Percentiles rank a stretch among this genome's conserved stretches.
phyloP scores from a whole-genome alignment of 2,797 vertebrate species.

The Diceros bicornis region DNA sequence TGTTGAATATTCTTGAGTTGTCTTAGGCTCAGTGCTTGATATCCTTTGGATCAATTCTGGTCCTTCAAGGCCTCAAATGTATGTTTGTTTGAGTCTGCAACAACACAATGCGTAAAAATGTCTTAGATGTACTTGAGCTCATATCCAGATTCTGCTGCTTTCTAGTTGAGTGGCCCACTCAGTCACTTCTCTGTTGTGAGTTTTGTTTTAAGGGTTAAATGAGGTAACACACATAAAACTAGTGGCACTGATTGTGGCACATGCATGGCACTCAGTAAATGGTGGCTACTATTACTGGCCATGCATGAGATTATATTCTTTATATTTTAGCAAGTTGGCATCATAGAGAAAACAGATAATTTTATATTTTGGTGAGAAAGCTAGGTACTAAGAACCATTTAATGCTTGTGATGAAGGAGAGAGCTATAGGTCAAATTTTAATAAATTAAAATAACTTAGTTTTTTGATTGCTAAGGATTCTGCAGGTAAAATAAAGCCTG shows the following conservation, averaged over 20 bases:
- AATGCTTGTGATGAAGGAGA: background rate
- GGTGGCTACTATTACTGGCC: background rate
- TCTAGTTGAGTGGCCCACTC: background rate
- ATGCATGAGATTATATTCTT: background rate
- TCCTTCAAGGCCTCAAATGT: background rate
- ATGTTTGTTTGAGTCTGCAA: background rate
- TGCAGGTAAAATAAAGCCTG: background rate
- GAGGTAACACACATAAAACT: background rate
- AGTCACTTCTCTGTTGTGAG: background rate
- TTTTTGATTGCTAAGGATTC: constrained; percentile 2
- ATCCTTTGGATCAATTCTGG: background rate
- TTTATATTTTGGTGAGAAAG: constrained; percentile 35
- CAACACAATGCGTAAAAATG: background rate
- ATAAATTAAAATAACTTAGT: constrained; percentile 26
- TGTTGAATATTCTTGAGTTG: background rate
- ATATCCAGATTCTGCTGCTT: background rate
- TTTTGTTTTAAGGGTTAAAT: constrained; percentile 32
- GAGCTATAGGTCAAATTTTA: constrained; percentile 1
- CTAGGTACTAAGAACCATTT: background rate
- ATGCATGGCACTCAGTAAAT: background rate
- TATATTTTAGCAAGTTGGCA: background rate
- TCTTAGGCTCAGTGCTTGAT: background rate
- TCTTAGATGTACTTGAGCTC: background rate
- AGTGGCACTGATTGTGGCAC: background rate
- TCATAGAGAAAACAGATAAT: background rate